Evolutionary conservation across 2,113 vertebrate genomes (phyloP), one percentile per base, ranked within the genome.

Genomic region (Cathartes aura): DNA sequence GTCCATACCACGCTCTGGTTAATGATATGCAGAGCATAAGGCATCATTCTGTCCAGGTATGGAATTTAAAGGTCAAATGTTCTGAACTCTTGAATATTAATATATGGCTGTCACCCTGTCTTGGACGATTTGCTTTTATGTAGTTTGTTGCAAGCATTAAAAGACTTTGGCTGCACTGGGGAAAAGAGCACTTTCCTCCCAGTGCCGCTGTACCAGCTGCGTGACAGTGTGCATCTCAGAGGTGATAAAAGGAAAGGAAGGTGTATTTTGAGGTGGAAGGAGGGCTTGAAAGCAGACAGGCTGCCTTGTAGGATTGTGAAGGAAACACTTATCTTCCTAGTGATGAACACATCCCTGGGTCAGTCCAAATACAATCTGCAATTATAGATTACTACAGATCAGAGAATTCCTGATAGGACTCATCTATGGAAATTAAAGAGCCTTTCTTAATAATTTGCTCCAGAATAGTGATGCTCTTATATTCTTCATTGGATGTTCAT

Each of bases 231-330:
- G 72, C 43, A 48, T 89, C 90, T 70, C 55, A 73, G 76, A 78
- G 85, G 27, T 27, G 14, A 6, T 9, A 12, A 74, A 95, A 82
- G 87, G 64, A 95, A 56, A 93, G 66, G 48, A 82, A 96, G 95
- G 81, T 93, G 56, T 83, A 60, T 92, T 86, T 20, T 87, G 40
- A 34, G 95, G 88, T 96, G 96, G 96, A 96, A 98, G 70, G 18
- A 89, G 45, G 58, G 72, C 92, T 95, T 94, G 89, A 93, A 83
- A 88, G 15, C 27, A 14, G 27, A 20, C 3, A 2, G 45, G 45
- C 67, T 43, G 96, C 79, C 82, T 88, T 73, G 62, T 63, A 12
- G 43, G 42, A 14, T 38, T 48, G 34, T 15, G 6, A 48, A n/a
- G 47, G 38, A 42, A 81, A 13, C 36, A 5, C 20, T 50, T 80